Evolutionary conservation across 1,140 invertebrate species (phyloP).

Genomic region (Polypedilum pembai): DNA sequence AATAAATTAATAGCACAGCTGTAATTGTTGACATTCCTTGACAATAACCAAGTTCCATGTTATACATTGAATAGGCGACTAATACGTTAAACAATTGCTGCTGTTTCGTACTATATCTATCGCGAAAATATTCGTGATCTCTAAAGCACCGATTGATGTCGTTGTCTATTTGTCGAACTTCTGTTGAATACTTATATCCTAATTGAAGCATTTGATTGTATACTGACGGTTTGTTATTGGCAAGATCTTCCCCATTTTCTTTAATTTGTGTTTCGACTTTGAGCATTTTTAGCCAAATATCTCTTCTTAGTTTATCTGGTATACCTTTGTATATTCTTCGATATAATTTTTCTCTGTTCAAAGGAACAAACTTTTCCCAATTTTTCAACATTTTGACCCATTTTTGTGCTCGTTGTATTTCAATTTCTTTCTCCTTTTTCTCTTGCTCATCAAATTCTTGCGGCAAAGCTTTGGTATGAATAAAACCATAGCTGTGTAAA

Average conservation of each 20-base stretch:
- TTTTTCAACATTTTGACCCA: slow-evolving; percentile 89
- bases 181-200: slow-evolving; percentile 79
- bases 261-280: slow-evolving; percentile 65
- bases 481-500: slow-evolving; percentile 79
- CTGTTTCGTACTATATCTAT: slow-evolving; percentile 89
- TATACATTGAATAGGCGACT: slow-evolving; percentile 94
- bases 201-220: slow-evolving; percentile 80
- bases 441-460: slow-evolving; percentile 62
- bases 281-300: slow-evolving; percentile 73
- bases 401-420: slow-evolving; percentile 82
- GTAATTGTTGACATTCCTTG: slow-evolving; percentile 95
- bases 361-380: slow-evolving; percentile 57
- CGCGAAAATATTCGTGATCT: slow-evolving; percentile 86
- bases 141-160: slow-evolving; percentile 95
- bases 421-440: slow-evolving; percentile 60
- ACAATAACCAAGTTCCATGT: slow-evolving; percentile 78
- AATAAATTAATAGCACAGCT: slow-evolving; percentile 83
- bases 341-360: slow-evolving; percentile 71
- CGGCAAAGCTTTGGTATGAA: slow-evolving; percentile 77
- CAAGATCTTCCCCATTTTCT: slow-evolving; percentile 51
- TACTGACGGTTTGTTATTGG: slow-evolving; percentile 49
- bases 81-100: slow-evolving; percentile 90
- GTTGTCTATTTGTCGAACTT: slow-evolving; percentile 92
- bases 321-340: slow-evolving; percentile 91
- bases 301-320: slow-evolving; percentile 74